Percentiles rank a stretch among this genome's conserved stretches.
Conservation (phyloP, 2,797 vertebrate species). For the Pipistrellus pipistrellus region DNA sequence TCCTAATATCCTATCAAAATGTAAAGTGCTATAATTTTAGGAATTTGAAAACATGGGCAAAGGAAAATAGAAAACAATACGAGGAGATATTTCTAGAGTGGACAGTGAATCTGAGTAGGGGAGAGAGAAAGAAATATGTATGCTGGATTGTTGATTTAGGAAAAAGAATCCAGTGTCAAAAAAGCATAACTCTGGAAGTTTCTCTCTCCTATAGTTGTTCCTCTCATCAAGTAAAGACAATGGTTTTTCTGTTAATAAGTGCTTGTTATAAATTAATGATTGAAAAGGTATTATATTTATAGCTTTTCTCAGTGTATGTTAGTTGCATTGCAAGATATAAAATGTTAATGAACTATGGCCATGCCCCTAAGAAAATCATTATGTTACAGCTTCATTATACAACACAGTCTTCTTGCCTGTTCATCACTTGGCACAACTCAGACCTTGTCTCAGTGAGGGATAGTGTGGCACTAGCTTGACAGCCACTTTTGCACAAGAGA, state of each 20-base stretch:
- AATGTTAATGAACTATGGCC: neutral
- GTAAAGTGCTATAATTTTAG: neutral
- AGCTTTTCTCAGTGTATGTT: neutral
- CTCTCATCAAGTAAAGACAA: neutral
- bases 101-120: neutral
- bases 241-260: neutral
- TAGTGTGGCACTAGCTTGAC: neutral
- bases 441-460: rapidly evolving
- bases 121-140: too few relatives aligned
- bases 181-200: neutral
- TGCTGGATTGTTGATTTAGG: neutral
- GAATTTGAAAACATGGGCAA: neutral
- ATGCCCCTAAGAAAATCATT: neutral
- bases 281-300: neutral
- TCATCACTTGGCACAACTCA: neutral
- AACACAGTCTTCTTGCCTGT: neutral
- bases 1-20: neutral
- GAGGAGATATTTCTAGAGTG: neutral
- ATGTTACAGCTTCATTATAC: neutral
- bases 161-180: neutral
- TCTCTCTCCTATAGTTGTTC: neutral
- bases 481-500: neutral
- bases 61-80: neutral
- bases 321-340: neutral
- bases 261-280: neutral